phyloP scores from a whole-genome alignment of 2,113 vertebrate species.

The Sterrhoptilus dennistouni region DNA sequence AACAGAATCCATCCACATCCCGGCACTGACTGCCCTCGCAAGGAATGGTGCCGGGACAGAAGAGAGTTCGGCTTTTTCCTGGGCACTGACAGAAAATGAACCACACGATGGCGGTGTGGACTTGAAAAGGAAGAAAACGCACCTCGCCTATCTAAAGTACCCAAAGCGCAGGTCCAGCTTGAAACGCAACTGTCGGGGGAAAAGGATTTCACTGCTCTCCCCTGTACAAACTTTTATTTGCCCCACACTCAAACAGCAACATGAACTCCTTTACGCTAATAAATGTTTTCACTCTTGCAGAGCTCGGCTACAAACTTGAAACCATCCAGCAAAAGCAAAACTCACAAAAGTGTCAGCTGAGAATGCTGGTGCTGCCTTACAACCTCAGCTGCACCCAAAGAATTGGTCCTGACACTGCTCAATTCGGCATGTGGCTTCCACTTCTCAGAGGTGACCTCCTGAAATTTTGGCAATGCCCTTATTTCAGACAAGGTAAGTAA shows the following conservation, averaged over 20 bases:
- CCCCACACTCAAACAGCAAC: background rate
- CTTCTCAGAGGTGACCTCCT: background rate
- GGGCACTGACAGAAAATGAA: background rate
- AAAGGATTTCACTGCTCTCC: background rate
- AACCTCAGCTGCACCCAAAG: background rate
- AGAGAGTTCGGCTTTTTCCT: background rate
- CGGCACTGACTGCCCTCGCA: background rate
- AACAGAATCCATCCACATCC: background rate
- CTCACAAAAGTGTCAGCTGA: background rate
- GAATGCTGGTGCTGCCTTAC: background rate
- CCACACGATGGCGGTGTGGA: background rate
- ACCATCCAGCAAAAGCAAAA: background rate
- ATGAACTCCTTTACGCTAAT: background rate
- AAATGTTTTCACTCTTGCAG: background rate
- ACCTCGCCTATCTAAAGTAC: accelerated
- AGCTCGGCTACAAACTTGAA: background rate
- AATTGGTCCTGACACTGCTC: background rate
- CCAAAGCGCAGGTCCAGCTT: background rate
- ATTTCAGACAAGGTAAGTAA: background rate
- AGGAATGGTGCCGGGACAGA: background rate
- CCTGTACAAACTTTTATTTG: background rate
- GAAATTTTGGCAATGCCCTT: background rate
- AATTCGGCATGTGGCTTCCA: background rate
- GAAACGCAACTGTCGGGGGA: background rate
- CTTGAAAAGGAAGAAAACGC: background rate